Evolutionary conservation across 2,113 vertebrate species (phyloP), one percentile per base, ranked within the genome.

Genomic region (Ursus arctos): DNA sequence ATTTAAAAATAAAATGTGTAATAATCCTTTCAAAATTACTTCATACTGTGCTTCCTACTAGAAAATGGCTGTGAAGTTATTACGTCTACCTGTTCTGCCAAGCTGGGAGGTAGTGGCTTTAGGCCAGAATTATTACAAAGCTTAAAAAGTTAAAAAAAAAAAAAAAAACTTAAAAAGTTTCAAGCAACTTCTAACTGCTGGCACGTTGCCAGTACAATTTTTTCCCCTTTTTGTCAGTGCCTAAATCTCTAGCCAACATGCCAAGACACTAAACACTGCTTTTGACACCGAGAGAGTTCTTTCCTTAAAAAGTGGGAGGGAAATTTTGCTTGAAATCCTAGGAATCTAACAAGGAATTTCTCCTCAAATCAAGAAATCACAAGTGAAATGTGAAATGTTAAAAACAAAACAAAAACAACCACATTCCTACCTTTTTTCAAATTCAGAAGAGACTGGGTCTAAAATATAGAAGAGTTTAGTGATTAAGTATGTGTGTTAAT

Each of bases 11-110:
- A 71, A 87, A 94, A 81, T 69, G 8, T 93, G 36, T 26, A 67
- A 91, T 94, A 91, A 91, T 96, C 53, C 53, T 96, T 83, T 86
- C 65, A 82, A 93, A 96, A 96, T 89, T 43, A 72, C 53, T 77
- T 96, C 53, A 49, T 33, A 18, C 61, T 83, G 21, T 74, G 49
- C 79, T 76, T 96, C 92, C 49, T 36, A 26, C n/a, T 91, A 65
- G 31, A 91, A 84, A 87, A 74, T 53, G 31, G 13, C 16, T 80
- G 16, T 71, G 31, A 59, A 86, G 49, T 95, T 95, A 85, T 77
- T 94, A 83, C 33, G 40, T 86, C 55, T 31, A 93, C 86, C 85
- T 91, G 63, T 84, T 88, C 74, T 94, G 28, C 85, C 91, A 97
- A 79, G 40, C 51, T 82, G 43, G 31, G 47, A 77, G 15, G 24